A percentile compares a stretch with the other conserved stretches of the same genome.
These are phyloP conservation scores for Trididemnum clinides DNA, from an alignment of 23 tunicate species.

Conservation along the genomic window DNA sequence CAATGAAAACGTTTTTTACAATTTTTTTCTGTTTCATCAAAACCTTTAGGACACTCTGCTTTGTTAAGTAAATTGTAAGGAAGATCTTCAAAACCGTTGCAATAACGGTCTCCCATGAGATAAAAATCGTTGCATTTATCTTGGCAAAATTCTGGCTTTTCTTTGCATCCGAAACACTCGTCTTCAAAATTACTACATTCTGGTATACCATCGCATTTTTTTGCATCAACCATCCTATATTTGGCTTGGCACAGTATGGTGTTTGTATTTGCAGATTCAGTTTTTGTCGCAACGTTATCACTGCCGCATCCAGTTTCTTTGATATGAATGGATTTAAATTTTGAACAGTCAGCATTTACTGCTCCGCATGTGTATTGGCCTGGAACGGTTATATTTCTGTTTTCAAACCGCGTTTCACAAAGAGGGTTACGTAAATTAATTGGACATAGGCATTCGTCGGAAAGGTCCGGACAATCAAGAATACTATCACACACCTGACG, in stretches of 20 bases:
- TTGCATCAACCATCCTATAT: background rate
- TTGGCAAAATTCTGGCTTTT: background rate
- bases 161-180: background rate
- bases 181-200: slow-evolving; percentile 14
- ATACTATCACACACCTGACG: slow-evolving; percentile 13
- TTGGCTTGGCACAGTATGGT: background rate
- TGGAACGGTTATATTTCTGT: too few relatives aligned
- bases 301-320: background rate
- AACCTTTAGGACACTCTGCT: background rate
- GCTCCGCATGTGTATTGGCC: background rate
- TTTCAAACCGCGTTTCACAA: background rate
- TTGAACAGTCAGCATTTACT: background rate
- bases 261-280: background rate
- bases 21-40: background rate
- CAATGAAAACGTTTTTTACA: slow-evolving; percentile 1
- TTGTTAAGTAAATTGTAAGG: background rate
- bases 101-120: slow-evolving; percentile 24
- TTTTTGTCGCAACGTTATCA: too few relatives aligned
- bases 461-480: background rate
- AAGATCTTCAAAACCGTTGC: background rate
- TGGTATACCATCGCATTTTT: background rate
- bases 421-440: background rate
- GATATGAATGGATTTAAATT: background rate
- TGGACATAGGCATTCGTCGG: slow-evolving; percentile 26
- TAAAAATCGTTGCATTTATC: background rate